Evolutionary conservation across 1,140 invertebrate species (phyloP), one percentile per base, ranked within the genome.

Genomic region (Holcopasites calliopsidis): DNA sequence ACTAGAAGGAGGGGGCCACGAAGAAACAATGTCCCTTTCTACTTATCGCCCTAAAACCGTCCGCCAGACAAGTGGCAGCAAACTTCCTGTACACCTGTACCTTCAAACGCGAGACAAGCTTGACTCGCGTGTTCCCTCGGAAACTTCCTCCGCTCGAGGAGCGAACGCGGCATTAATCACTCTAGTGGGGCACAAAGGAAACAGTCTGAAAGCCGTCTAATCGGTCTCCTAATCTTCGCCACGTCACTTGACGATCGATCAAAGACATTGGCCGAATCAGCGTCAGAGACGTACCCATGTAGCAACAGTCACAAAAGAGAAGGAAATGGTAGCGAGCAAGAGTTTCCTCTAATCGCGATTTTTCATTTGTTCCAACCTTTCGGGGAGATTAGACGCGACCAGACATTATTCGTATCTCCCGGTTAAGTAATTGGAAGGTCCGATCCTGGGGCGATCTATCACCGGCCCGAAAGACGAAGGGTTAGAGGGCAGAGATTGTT

Each of bases 401-500:
- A 13, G 38, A 40, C 13, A 40, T 13, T 7, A 40, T 40, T 40
- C 38, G 38, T n/a, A n/a, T 83, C 50, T 64, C 23, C 50, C 40
- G 77, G 79, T 78, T 85, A 85, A 86, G 85, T 86, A 85, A 86
- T 86, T 85, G 83, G 79, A 86, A 81, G 82, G 57, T 78, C 71
- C 54, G 31, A 49, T 13, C 69, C 44, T n/a, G 33, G 26, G 76
- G 84, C 85, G 81, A 86, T 86, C 84, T 86, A 86, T 86, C 79
- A 86, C 83, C 73, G 77, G 71, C 62, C 26, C 61, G 75, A 74
- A 80, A 79, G 64, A 64, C 74, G 82, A 77, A 77, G 61, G 65
- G 65, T 80, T 70, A 73, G 72, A 76, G 62, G 44, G 40, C 64
- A 65, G 77, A 83, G 76, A 83, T 83, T 76, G 71, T 79, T 83